Evolutionary conservation across 2,888 invertebrate genomes (phyloP), one percentile per base, ranked within the genome.

Genomic region (Drosophila mimica): DNA sequence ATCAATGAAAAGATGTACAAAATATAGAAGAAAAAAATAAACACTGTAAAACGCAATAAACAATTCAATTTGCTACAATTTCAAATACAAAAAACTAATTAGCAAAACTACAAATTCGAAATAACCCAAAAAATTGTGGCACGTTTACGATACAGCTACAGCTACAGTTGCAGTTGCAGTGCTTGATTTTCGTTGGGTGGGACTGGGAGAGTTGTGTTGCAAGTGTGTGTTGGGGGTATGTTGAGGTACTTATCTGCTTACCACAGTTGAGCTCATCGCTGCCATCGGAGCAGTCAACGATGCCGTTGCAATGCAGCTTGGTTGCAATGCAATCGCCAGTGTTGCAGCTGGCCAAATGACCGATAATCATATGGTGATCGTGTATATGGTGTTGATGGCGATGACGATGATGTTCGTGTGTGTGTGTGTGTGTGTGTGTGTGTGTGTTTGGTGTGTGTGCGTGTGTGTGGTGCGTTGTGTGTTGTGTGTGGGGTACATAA

Each of bases 181-280:
- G 68, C 49, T 25, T 34, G 33, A 46, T 46, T 30, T 34, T 43
- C 25, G 34, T 31, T 36, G 40, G 57, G n/a, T 17, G 17, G 25
- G 20, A 5, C 2, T 13, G 25, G 40, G 33, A 2, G 20, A 40
- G 38, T n/a, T 30, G 31, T 57, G 20, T 33, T 57, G 17, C 25
- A 17, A 25, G 31, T 40, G 30, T 7, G 34, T 43, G 11, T 36
- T 30, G 9, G 25, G 25, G 4, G 15, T 34, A 40, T 52, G 38
- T 52, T 30, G 30, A 38, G 15, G 7, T 40, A 36, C 31, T n/a
- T 61, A 25, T 38, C 20, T 56, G 58, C 93, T 92, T 94, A 94
- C 94, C 93, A 92, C 96, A 96, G 75, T 94, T 93, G 25, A 92
- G 92, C 91, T 96, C 96, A 88, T 96, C 96, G 87, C 95, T 95